These are phyloP conservation scores for Hystrix brachyura DNA, from an alignment of 2,113 vertebrate genomes.

Conservation along the genomic window DNA sequence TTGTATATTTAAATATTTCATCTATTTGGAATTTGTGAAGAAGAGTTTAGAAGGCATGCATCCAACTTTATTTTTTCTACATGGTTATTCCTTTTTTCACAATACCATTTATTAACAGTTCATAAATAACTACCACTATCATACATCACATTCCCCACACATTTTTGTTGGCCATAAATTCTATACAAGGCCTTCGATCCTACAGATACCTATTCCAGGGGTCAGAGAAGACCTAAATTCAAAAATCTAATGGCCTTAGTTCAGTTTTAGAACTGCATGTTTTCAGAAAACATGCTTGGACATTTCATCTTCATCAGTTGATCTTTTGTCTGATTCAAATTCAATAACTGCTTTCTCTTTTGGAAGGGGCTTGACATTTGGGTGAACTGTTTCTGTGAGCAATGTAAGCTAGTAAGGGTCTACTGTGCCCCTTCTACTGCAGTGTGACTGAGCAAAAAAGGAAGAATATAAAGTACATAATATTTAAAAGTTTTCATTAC, in stretches of 20 bases:
- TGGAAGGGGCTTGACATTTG: neutral
- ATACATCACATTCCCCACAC: neutral
- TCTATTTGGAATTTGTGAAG: neutral
- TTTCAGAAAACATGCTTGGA: neutral
- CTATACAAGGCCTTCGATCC: neutral
- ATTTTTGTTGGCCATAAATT: neutral
- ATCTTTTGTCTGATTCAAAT: constrained; percentile 13
- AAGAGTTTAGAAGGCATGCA: neutral
- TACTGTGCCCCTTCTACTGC: neutral
- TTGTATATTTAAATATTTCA: neutral
- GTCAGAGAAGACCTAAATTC: neutral
- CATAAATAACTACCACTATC: neutral
- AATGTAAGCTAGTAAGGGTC: neutral
- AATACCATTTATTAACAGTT: neutral
- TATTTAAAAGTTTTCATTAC: neutral
- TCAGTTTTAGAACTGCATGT: neutral
- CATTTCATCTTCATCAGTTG: neutral
- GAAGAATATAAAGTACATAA: neutral
- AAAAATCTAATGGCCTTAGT: neutral
- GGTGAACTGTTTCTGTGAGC: neutral
- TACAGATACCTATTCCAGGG: neutral
- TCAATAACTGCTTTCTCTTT: neutral
- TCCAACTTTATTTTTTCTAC: neutral
- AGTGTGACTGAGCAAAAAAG: neutral
- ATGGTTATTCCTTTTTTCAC: neutral